phyloP scores from a whole-genome alignment of 37 sponge, comb jelly and placozoan species.

The Axinella damicornis region DNA sequence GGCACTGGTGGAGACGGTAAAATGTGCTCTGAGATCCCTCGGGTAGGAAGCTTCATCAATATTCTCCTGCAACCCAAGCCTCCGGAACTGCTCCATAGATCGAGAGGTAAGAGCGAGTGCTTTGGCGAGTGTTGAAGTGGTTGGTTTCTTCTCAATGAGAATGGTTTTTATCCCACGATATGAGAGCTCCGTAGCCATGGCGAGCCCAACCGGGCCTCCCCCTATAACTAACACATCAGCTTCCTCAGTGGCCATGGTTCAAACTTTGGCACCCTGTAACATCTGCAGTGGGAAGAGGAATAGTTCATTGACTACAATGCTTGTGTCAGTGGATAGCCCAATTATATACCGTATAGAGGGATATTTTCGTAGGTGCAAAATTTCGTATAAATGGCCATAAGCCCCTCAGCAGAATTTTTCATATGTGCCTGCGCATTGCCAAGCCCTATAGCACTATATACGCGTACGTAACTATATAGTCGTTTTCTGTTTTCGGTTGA shows the following conservation, averaged over 20 bases:
- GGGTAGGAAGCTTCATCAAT: constrained; percentile 57
- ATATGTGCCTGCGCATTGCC: too few relatives aligned
- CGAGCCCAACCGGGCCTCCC: constrained; percentile 77
- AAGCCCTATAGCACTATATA: too few relatives aligned
- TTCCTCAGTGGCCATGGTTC: constrained; percentile 17
- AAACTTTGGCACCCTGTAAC: not conserved
- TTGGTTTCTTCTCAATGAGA: constrained; percentile 60
- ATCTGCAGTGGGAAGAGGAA: too few relatives aligned
- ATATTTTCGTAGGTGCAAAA: too few relatives aligned
- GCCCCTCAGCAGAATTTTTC: too few relatives aligned
- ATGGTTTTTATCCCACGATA: constrained; percentile 69
- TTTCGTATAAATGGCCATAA: too few relatives aligned
- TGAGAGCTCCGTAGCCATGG: constrained; percentile 68
- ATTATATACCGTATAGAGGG: too few relatives aligned
- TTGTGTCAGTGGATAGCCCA: too few relatives aligned
- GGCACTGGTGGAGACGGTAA: not conserved
- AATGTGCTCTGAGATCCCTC: constrained; percentile 24
- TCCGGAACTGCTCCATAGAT: constrained; percentile 80
- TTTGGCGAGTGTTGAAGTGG: constrained; percentile 57
- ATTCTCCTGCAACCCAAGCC: constrained; percentile 54
- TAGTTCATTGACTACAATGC: too few relatives aligned
- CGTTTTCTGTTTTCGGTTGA: too few relatives aligned
- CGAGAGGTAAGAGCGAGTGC: constrained; percentile 53
- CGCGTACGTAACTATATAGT: too few relatives aligned
- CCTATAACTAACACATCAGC: constrained; percentile 64